Percentiles rank a stretch among this genome's conserved stretches.
These are phyloP conservation scores for Cebus imitator DNA, from an alignment of 2,113 vertebrate species.

Conservation along the genomic window DNA sequence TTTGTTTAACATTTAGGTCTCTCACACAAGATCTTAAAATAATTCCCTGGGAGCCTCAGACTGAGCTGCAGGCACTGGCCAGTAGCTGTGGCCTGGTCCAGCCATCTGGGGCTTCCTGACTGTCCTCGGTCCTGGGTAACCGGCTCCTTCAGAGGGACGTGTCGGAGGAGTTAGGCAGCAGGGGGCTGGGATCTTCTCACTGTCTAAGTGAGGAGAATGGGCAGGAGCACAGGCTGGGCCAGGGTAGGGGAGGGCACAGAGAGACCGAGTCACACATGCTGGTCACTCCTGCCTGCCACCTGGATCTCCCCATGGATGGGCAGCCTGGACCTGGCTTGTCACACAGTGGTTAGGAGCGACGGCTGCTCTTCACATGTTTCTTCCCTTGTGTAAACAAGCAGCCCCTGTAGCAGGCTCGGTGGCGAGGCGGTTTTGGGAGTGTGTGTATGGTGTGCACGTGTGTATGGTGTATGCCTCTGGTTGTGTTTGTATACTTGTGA, in stretches of 20 bases:
- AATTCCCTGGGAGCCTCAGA: accelerated
- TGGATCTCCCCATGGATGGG: neutral
- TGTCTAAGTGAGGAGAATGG: neutral
- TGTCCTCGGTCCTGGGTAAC: neutral
- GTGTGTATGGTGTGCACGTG: neutral
- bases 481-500: too few species aligned
- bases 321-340: neutral
- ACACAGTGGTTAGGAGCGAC: accelerated
- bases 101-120: accelerated
- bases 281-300: too few species aligned
- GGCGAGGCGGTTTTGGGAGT: neutral
- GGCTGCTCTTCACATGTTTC: neutral
- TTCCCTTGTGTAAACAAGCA: neutral
- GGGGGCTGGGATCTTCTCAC: neutral
- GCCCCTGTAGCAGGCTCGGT: too few species aligned
- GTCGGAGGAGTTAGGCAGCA: neutral
- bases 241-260: accelerated
- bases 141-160: neutral
- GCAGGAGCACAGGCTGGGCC: neutral
- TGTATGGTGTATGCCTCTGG: neutral
- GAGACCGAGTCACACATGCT: accelerated
- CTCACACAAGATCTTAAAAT: neutral
- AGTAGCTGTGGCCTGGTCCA: accelerated
- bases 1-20: neutral
- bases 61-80: neutral